These are phyloP conservation scores for Ramazzottius varieornatus DNA, from an alignment of 2,888 invertebrate species.

Conservation along the genomic window DNA sequence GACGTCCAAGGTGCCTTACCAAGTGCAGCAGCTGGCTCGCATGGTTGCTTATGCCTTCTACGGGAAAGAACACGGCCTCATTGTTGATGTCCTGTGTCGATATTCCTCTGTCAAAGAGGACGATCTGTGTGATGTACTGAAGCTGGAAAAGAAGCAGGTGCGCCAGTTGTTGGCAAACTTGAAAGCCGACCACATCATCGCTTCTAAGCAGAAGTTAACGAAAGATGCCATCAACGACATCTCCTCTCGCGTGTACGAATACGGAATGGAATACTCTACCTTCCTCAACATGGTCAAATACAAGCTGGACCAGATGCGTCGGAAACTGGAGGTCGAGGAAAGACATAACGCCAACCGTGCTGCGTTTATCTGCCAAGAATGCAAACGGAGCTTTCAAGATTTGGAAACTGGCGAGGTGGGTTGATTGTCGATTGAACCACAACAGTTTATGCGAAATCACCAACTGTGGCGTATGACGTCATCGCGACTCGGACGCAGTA, in stretches of 20 bases:
- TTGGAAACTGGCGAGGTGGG: constrained; percentile 37
- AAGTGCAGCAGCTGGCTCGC: constrained; percentile 35
- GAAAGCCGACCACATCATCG: constrained; percentile 56
- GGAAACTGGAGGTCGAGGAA: constrained; percentile 80
- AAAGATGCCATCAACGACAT: constrained; percentile 21
- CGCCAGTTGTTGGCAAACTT: constrained; percentile 57
- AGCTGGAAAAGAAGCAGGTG: constrained; percentile 76
- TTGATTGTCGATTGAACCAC: neutral
- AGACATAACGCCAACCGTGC: constrained; percentile 63
- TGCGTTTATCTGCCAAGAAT: constrained; percentile 71
- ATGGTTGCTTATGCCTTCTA: constrained; percentile 78
- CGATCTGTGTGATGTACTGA: constrained; percentile 48
- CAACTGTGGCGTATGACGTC: too few relatives aligned
- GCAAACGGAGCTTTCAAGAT: constrained; percentile 78
- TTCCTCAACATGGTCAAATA: constrained; percentile 94
- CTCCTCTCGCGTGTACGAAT: constrained; percentile 20
- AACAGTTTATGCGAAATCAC: neutral
- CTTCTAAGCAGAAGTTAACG: constrained; percentile 18
- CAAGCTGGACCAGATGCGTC: constrained; percentile 78
- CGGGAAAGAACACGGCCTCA: constrained; percentile 66
- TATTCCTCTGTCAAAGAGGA: constrained; percentile 50
- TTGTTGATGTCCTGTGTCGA: constrained; percentile 77
- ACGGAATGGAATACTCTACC: constrained; percentile 19
- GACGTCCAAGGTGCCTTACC: neutral
- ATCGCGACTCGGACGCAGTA: too few relatives aligned